Evolutionary conservation across 1,140 invertebrate species (phyloP), one percentile per base, ranked within the genome.

Genomic region (Zophobas atratus): DNA sequence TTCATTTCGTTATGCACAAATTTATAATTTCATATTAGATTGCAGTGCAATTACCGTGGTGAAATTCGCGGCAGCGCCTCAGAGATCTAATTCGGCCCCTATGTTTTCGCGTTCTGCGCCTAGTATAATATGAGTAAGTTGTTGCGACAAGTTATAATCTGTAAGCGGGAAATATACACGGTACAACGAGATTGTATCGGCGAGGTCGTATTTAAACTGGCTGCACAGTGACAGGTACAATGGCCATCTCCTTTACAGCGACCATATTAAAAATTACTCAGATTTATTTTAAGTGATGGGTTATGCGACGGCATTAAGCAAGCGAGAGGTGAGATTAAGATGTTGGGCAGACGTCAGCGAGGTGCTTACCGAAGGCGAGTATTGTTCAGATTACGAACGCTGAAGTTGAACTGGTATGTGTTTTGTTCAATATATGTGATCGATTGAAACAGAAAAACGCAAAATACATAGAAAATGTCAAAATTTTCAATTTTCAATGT

Each of bases 141-240:
- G 60, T 67, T 67, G 60, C 60, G 60, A 67, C 60, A 67, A 67
- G 60, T 67, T 67, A 67, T 67, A 67, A 67, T 67, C 60, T 67
- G 60, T 67, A 67, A 67, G 60, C 60, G 33, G 60, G 60, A 43
- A 57, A 6, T 8, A 39, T 43, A 67, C 49, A 51, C n/a, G 20
- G 49, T 20, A 20, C 56, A 67, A 67, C 60, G 60, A 67, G 60
- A 67, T 67, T 36, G 60, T 43, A 67, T 67, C 60, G 39, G 6
- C 39, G 38, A 67, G 39, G 60, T 67, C 60, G 60, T 67, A 67
- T 67, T 67, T 67, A 67, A 67, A 67, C 60, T 67, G 60, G 38
- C 60, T 67, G 60, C 39, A 67, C 60, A 46, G 60, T 67, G 60
- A 67, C 60, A 67, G 60, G n/a, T 67, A 67, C 60, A 67, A 67